phyloP scores from a whole-genome alignment of 2,888 invertebrate species.

The Drosophila lacicola region DNA sequence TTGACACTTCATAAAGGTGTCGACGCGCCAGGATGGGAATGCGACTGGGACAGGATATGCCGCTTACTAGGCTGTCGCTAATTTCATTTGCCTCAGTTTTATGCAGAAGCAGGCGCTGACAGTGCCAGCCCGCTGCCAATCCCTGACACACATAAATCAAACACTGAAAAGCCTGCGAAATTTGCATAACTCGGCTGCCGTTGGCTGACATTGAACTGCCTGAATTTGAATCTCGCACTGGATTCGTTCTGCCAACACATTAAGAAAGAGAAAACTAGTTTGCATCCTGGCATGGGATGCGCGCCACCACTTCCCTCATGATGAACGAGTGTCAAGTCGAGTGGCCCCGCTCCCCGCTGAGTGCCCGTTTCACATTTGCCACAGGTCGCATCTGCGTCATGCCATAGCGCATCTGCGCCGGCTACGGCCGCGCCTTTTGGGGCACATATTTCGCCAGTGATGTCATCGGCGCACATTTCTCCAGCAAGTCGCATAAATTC shows the following conservation, averaged over 20 bases:
- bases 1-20: slow-evolving; percentile 81
- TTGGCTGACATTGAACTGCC: slow-evolving; percentile 38
- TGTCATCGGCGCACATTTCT: slow-evolving; percentile 69
- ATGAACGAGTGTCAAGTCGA: slow-evolving; percentile 53
- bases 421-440: slow-evolving; percentile 71
- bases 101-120: slow-evolving; percentile 68
- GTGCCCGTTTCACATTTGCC: slow-evolving; percentile 18
- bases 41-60: slow-evolving; percentile 28
- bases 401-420: slow-evolving; percentile 32
- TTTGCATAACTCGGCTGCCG: slow-evolving; percentile 64
- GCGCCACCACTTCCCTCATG: slow-evolving; percentile 33
- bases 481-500: slow-evolving; percentile 65
- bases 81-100: slow-evolving; percentile 75
- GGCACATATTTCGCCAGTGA: slow-evolving; percentile 72
- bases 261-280: slow-evolving; percentile 62
- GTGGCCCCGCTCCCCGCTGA: slow-evolving; percentile 1
- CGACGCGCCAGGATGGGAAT: slow-evolving; percentile 55
- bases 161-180: slow-evolving; percentile 58
- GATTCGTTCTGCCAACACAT: slow-evolving; percentile 62
- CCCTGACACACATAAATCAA: slow-evolving; percentile 68
- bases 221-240: slow-evolving; percentile 35
- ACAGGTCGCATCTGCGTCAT: slow-evolving; percentile 49
- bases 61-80: slow-evolving; percentile 52
- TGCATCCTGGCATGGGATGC: slow-evolving; percentile 64
- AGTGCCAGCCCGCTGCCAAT: slow-evolving; percentile 32